Percentiles rank a stretch among this genome's conserved stretches.
Evolutionary conservation across 2,113 vertebrate genomes (phyloP).

Genomic region (Channa argus): DNA sequence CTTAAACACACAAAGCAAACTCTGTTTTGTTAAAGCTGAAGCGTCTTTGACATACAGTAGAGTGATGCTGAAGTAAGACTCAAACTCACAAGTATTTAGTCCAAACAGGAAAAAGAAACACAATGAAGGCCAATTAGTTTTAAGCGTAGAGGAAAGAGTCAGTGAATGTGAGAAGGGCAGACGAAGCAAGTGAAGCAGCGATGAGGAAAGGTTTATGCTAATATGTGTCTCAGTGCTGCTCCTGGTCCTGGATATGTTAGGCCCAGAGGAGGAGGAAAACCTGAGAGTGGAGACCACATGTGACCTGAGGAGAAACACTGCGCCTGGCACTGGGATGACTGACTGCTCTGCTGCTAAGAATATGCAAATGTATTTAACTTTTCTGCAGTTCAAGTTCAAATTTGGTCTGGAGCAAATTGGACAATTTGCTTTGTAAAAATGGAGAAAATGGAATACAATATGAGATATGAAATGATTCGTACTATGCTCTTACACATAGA

Average conservation of each 20-base stretch:
- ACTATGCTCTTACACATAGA: neutral
- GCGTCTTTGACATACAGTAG: slow-evolving; percentile 1
- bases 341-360: slow-evolving; percentile 30
- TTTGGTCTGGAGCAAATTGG: slow-evolving; percentile 18
- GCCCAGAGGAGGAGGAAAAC: slow-evolving; percentile 34
- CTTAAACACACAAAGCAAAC: slow-evolving; percentile 14
- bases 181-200: slow-evolving; percentile 5
- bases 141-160: slow-evolving; percentile 37
- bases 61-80: slow-evolving; percentile 10
- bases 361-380: slow-evolving; percentile 54
- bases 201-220: slow-evolving; percentile 57
- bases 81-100: slow-evolving; percentile 11
- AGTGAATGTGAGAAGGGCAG: slow-evolving; percentile 45
- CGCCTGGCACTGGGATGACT: slow-evolving; percentile 44
- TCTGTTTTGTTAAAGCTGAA: slow-evolving; percentile 10
- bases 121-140: slow-evolving; percentile 38
- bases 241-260: slow-evolving; percentile 35
- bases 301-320: slow-evolving; percentile 59
- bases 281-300: slow-evolving; percentile 31
- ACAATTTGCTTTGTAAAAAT: neutral
- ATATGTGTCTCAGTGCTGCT: slow-evolving; percentile 40
- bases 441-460: neutral
- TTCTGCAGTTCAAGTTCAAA: slow-evolving; percentile 29
- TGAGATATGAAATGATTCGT: neutral
- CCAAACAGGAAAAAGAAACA: slow-evolving; percentile 17